Base-by-base conservation (phyloP, 2,113 vertebrate genomes). In the Catharus minimus region DNA sequence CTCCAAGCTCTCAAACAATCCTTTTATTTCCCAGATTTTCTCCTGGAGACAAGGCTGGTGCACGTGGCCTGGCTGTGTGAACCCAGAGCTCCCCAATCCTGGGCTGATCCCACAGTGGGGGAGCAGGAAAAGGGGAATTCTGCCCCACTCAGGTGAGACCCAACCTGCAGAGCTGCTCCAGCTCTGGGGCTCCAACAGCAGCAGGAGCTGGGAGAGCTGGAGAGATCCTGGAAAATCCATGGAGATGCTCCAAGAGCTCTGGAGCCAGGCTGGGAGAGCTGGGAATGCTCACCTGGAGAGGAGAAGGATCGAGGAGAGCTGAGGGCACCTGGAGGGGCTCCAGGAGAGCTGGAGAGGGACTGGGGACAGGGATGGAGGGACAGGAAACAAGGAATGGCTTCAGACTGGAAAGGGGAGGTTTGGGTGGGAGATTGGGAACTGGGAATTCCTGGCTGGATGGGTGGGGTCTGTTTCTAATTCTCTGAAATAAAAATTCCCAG, bases 211-310 rank as follows among this genome's bases (percentile, higher is more conserved):
- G 67, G 64, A 24, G 11, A 44, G 32, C 13, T 43, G 38, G 30
- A 41, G 10, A 0, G 4, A 21, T 52, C 73, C 73, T 22, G 46
- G 50, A 30, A 46, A 62, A 50, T n/a, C 46, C 19, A 28, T 5
- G 19, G 38, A 64, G 39, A 0, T 55, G 2, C 5, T 44, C 26
- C 6, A 4, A 15, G 50, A 0, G 39, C 9, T 49, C 23, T 49
- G 47, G 47, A 32, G 27, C 16, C 30, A 11, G 23, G 15, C 36
- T 28, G 36, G 53, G 24, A 60, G 36, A 43, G 11, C 30, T 81
- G 65, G 55, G 65, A 24, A 8, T 69, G 65, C 5, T 56, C 44
- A 0, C 23, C 64, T 41, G 78, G 55, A 58, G 36, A 71, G 0
- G 46, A 0, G 38, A 33, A 58, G 16, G 16, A 0, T 49, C 33